Evolutionary conservation across 2,113 vertebrate genomes (phyloP).

Genomic region (Castor canadensis): DNA sequence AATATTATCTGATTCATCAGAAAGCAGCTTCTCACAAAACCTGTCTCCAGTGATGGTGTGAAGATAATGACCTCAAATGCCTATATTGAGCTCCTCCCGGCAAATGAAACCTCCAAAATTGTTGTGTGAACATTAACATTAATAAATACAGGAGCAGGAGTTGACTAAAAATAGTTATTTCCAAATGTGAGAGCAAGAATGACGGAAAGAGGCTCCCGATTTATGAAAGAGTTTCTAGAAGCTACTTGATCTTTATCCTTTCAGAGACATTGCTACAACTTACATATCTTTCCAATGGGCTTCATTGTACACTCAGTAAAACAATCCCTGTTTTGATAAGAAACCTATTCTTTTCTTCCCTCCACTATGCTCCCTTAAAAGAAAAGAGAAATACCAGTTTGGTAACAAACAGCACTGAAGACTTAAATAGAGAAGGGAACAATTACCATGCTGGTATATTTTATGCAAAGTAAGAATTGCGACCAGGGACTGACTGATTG

Average conservation of each 20-base stretch:
- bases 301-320: constrained; percentile 46
- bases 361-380: constrained; percentile 42
- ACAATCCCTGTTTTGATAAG: constrained; percentile 54
- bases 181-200: background rate
- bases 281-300: background rate
- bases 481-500: constrained; percentile 48
- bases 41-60: background rate
- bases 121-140: background rate
- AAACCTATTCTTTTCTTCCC: constrained; percentile 51
- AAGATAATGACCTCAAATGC: constrained; percentile 29
- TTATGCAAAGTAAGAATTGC: constrained; percentile 55
- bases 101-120: background rate
- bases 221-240: background rate
- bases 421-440: constrained; percentile 57
- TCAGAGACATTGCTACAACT: background rate
- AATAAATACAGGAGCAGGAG: background rate
- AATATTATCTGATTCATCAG: constrained; percentile 20
- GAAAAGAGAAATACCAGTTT: constrained; percentile 67
- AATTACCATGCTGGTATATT: constrained; percentile 59
- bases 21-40: constrained; percentile 48
- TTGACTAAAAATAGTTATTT: constrained; percentile 43
- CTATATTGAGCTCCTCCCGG: background rate
- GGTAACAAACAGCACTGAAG: constrained; percentile 67
- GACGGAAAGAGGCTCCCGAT: background rate
- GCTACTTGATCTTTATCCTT: background rate